Conservation (phyloP, 1,140 invertebrate species). For the Drosophila prosaltans region DNA sequence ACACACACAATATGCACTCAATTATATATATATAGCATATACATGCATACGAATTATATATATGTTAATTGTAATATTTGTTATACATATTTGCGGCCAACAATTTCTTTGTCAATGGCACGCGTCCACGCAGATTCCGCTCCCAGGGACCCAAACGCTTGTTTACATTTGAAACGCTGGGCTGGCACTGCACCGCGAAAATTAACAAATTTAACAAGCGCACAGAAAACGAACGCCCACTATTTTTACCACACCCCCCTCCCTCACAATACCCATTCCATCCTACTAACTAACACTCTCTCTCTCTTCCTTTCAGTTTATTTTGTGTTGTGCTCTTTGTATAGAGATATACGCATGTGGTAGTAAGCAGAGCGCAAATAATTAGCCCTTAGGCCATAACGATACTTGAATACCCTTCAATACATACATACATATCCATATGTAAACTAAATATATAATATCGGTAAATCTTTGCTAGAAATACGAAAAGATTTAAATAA, state of each 20-base stretch:
- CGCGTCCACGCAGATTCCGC: conserved; percentile 14
- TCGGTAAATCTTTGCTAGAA: too few species aligned
- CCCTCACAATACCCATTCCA: not conserved
- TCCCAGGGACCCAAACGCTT: conserved; percentile 12
- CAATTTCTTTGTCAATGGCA: conserved; percentile 19
- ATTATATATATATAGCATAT: conserved; percentile 2
- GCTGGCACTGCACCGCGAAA: conserved; percentile 12
- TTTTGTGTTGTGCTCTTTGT: not conserved
- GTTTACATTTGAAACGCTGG: conserved; percentile 28
- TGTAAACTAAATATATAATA: too few species aligned
- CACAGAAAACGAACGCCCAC: not conserved
- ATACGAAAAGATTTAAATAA: too few species aligned
- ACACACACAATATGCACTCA: not conserved
- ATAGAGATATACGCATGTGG: not conserved
- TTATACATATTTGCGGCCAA: conserved; percentile 12
- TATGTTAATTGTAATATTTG: conserved; percentile 16
- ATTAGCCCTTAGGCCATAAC: not conserved
- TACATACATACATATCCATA: too few species aligned
- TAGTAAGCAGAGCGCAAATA: not conserved
- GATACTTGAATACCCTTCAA: not conserved
- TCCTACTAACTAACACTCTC: too few species aligned
- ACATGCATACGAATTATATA: not conserved
- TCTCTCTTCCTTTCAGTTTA: not conserved
- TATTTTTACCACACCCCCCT: not conserved
- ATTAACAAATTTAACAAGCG: conserved; percentile 2